Evolutionary conservation across 2,113 vertebrate species (phyloP).

Genomic region (Tenrec ecaudatus): DNA sequence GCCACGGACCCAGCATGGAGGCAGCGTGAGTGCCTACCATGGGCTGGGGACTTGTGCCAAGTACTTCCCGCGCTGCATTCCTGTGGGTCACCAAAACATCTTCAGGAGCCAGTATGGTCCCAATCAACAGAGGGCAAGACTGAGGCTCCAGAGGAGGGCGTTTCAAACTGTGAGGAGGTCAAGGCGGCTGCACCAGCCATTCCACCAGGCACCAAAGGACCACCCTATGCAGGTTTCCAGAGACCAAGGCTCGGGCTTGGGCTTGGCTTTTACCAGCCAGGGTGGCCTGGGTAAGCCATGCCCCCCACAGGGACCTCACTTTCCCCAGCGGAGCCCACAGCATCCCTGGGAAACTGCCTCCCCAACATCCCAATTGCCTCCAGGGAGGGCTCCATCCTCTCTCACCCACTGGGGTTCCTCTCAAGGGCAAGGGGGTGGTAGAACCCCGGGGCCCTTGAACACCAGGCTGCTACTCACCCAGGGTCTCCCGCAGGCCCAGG

Average conservation of each 20-base stretch:
- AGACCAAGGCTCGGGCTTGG: background rate
- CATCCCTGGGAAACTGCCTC: background rate
- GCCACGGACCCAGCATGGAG: background rate
- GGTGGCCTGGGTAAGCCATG: background rate
- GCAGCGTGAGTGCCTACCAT: too few relatives aligned
- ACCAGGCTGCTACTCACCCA: constrained; percentile 71
- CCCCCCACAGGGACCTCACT: background rate
- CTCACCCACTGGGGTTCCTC: background rate
- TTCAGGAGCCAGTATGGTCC: background rate
- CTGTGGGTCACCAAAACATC: background rate
- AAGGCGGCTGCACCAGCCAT: background rate
- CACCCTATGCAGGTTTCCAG: background rate
- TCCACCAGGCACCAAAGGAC: background rate
- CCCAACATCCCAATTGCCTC: background rate
- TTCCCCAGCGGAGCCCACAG: background rate
- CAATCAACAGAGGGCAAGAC: background rate
- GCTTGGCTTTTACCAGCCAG: background rate
- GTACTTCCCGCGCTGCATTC: background rate
- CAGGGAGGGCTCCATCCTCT: background rate
- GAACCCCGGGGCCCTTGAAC: background rate
- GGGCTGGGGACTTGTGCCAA: background rate
- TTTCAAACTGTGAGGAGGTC: too few relatives aligned
- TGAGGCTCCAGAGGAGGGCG: background rate
- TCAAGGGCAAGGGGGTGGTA: background rate
- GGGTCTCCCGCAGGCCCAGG: constrained; percentile 58